Conservation (phyloP, 2,797 vertebrate genomes). For the Sarcophilus harrisii region DNA sequence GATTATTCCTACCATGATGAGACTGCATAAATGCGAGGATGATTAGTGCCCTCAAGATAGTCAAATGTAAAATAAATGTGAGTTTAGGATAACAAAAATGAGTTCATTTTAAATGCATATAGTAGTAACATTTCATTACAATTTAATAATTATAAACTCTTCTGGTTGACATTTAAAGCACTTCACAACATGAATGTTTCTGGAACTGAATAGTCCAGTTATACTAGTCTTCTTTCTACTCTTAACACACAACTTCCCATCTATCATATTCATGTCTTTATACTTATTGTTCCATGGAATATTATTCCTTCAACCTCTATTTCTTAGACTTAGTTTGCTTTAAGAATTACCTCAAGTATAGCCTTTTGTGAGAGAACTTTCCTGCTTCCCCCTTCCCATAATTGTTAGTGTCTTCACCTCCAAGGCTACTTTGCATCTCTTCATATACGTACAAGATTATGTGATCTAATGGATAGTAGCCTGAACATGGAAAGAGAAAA, state of each 20-base stretch:
- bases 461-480: background rate
- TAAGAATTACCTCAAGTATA: background rate
- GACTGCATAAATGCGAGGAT: background rate
- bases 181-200: background rate
- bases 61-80: background rate
- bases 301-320: background rate
- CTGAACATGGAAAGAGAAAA: background rate
- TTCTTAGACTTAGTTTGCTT: background rate
- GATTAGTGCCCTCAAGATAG: background rate
- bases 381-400: background rate
- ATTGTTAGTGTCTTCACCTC: background rate
- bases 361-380: background rate
- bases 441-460: background rate
- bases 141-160: background rate
- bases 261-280: background rate
- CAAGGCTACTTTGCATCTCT: background rate
- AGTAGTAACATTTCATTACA: background rate
- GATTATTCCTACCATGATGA: background rate
- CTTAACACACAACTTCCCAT: background rate
- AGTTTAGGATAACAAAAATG: background rate
- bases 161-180: background rate
- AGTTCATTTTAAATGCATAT: background rate
- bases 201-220: background rate
- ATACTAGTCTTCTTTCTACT: background rate
- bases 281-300: background rate